Base-by-base conservation (phyloP, 2,797 vertebrate genomes). In the Myotis findleyi region DNA sequence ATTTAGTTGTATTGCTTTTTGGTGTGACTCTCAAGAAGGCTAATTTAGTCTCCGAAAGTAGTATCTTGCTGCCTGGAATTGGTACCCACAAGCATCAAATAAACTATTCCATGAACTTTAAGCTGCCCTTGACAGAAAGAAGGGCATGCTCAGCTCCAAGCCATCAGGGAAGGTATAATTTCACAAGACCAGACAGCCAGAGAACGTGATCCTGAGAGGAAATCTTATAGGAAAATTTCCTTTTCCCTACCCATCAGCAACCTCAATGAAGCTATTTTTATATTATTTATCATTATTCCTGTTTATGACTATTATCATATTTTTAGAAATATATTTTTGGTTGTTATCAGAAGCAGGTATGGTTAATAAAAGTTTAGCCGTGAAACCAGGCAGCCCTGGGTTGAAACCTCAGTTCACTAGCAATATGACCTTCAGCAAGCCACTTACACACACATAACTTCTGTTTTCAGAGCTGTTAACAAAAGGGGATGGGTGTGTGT, bases 111-210 rank as follows among this genome's bases (percentile, higher is more conserved):
- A 62, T 59, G 87, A 96, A 90, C 95, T 93, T 84, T 57, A 86
- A 89, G 77, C 55, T 82, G 94, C 30, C 97, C 96, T 97, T 97
- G 91, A 96, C 47, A 81, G 87, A 91, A 75, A 51, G 64, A 93
- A 92, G 87, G 75, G 36, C 72, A 77, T 0, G 4, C 64, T 87
- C n/a, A 82, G 68, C 66, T 77, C 49, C 33, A 64, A 62, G 88
- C 59, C 85, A 86, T 71, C 72, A 87, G 88, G 94, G 79, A 94
- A 91, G 95, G 88, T 96, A 62, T 75, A 73, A 93, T 96, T 97
- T 96, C 90, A 87, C 68, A 79, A 76, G n/a, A 62, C 89, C 75
- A 94, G 85, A 92, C 82, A 90, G 84, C 51, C 55, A 66, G 62
- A 87, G 55, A 95, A 95, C 77, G 80, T 57, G 64, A 95, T 73